phyloP scores from a whole-genome alignment of 2,888 invertebrate species.

The Dryomyza anilis region DNA sequence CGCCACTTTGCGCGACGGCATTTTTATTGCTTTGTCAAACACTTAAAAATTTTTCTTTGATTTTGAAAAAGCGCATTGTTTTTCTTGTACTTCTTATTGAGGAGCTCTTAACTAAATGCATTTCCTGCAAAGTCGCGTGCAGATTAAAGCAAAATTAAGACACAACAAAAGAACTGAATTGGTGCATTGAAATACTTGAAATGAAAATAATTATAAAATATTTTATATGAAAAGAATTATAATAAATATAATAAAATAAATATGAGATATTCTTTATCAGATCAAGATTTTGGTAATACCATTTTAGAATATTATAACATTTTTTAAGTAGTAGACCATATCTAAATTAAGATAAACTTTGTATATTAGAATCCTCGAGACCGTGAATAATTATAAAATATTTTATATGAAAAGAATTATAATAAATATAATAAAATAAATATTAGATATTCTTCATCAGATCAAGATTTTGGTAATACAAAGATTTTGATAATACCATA shows the following conservation, averaged over 20 bases:
- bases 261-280: neutral
- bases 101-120: constrained; percentile 16
- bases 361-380: neutral
- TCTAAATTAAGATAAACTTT: neutral
- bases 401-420: neutral
- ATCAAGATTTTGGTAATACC: too few relatives aligned
- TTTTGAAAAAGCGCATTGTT: constrained; percentile 6
- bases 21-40: constrained; percentile 10
- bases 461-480: too few relatives aligned
- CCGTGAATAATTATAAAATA: neutral
- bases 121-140: neutral
- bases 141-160: constrained; percentile 12
- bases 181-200: neutral
- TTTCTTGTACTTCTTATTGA: neutral
- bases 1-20: constrained; percentile 1
- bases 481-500: too few relatives aligned
- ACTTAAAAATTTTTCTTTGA: constrained; percentile 19
- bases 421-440: neutral
- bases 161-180: too few relatives aligned
- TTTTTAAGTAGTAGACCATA: constrained; percentile 17
- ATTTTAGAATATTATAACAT: too few relatives aligned
- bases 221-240: neutral
- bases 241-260: neutral
- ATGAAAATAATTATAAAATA: neutral
- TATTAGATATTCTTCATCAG: neutral